phyloP scores from a whole-genome alignment of 2,113 vertebrate species.

The Lonchura striata region DNA sequence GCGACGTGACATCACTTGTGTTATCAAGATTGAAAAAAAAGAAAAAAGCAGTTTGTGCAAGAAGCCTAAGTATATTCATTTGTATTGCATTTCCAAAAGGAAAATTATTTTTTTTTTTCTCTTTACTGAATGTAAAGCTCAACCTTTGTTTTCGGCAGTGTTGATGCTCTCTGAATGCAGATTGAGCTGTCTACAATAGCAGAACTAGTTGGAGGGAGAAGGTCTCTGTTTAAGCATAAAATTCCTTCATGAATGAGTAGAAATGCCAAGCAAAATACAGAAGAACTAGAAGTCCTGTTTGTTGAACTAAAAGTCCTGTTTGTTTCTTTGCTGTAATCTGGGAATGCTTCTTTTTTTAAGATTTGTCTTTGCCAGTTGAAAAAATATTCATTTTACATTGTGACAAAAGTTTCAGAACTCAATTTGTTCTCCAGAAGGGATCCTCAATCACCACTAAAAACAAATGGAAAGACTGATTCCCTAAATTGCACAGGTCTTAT shows the following conservation, averaged over 20 bases:
- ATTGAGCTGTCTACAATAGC: neutral
- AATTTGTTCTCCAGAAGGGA: slow-evolving; percentile 12
- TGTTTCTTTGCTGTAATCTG: neutral
- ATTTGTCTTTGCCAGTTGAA: neutral
- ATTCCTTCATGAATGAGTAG: neutral
- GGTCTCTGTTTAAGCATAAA: neutral
- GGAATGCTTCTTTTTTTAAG: neutral
- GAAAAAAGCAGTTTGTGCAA: neutral
- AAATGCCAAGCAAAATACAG: neutral
- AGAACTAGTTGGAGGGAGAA: neutral
- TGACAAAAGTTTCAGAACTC: slow-evolving; percentile 25
- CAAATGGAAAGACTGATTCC: neutral
- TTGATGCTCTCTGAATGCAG: neutral
- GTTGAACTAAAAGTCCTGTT: neutral
- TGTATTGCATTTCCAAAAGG: neutral
- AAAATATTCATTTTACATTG: neutral
- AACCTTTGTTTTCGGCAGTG: neutral
- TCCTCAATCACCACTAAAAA: neutral
- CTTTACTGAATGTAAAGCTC: neutral
- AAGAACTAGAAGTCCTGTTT: neutral
- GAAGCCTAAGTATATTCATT: neutral
- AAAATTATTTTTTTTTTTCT: neutral
- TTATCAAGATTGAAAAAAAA: neutral
- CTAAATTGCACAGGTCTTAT: neutral
- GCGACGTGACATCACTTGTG: neutral